Evolutionary conservation across 1,140 invertebrate genomes (phyloP).

Genomic region (Leptinotarsa lineolata): DNA sequence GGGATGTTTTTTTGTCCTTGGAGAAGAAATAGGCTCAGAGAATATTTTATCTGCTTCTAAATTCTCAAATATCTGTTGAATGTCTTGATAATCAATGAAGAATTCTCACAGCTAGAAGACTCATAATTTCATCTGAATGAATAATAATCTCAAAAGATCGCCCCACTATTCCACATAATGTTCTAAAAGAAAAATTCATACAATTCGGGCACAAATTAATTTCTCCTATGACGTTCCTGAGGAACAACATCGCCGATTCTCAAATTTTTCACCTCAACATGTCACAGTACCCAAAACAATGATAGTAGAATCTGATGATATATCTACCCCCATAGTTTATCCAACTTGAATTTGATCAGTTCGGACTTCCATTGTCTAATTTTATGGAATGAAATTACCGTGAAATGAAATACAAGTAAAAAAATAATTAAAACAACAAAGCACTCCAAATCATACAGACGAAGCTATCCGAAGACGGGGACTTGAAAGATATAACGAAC

Average conservation of each 20-base stretch:
- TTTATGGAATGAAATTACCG: too few relatives aligned
- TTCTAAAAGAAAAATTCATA: slow-evolving; percentile 2
- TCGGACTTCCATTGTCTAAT: not conserved
- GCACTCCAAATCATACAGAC: too few relatives aligned
- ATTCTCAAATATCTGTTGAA: slow-evolving; percentile 19
- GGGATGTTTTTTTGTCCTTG: not conserved
- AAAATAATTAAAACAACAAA: too few relatives aligned
- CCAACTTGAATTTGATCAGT: not conserved
- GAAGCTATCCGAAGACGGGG: too few relatives aligned
- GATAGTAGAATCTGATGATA: not conserved
- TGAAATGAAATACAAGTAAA: too few relatives aligned
- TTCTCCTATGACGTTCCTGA: not conserved
- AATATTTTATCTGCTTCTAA: slow-evolving; percentile 15
- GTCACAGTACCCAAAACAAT: not conserved
- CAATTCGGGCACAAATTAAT: not conserved
- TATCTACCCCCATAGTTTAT: not conserved
- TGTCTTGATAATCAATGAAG: not conserved
- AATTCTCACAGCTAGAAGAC: slow-evolving; percentile 4
- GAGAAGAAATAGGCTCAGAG: not conserved
- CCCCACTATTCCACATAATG: slow-evolving; percentile 5
- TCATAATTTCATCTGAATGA: not conserved
- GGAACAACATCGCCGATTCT: not conserved
- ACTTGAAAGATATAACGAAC: too few relatives aligned
- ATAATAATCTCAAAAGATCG: slow-evolving; percentile 17
- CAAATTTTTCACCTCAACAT: not conserved